Conservation (phyloP, 1,140 invertebrate species). For the Drosophila parabipectinata region DNA sequence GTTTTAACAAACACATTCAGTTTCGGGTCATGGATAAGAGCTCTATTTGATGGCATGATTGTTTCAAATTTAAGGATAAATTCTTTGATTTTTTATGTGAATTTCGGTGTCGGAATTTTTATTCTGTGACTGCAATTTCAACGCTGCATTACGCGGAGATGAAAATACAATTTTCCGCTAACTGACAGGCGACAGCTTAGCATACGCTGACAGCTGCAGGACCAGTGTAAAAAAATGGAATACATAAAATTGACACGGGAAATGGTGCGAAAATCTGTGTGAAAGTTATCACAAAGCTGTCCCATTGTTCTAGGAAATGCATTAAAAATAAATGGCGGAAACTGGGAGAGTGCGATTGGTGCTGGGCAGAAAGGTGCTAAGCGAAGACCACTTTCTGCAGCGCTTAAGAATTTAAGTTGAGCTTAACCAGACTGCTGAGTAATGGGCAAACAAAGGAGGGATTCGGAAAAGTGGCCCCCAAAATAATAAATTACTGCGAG, state of each 20-base stretch:
- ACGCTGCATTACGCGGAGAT: constrained; percentile 1
- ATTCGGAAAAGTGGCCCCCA: constrained; percentile 11
- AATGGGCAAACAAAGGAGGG: constrained; percentile 7
- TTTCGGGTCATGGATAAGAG: constrained; percentile 18
- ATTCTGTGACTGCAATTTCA: constrained; percentile 16
- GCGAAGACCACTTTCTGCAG: constrained; percentile 14
- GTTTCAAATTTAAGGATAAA: constrained; percentile 39
- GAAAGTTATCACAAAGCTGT: constrained; percentile 44
- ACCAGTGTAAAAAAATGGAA: constrained; percentile 7
- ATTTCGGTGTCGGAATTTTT: constrained; percentile 9
- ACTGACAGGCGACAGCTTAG: constrained; percentile 39
- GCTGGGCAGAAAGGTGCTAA: constrained; percentile 12
- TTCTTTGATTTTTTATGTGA: constrained; percentile 16
- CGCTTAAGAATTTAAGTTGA: constrained; percentile 26
- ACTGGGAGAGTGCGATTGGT: not conserved
- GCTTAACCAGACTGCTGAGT: constrained; percentile 18
- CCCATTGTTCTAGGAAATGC: constrained; percentile 21
- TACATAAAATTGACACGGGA: constrained; percentile 34
- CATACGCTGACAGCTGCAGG: constrained; percentile 28
- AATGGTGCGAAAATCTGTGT: constrained; percentile 52
- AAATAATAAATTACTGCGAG: constrained; percentile 54
- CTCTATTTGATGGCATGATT: constrained; percentile 41
- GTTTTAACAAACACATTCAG: constrained; percentile 16
- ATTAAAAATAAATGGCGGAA: constrained; percentile 9
- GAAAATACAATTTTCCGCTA: constrained; percentile 44